These are phyloP conservation scores for Dryobota labecula DNA, from an alignment of 2,888 invertebrate species.

Conservation along the genomic window DNA sequence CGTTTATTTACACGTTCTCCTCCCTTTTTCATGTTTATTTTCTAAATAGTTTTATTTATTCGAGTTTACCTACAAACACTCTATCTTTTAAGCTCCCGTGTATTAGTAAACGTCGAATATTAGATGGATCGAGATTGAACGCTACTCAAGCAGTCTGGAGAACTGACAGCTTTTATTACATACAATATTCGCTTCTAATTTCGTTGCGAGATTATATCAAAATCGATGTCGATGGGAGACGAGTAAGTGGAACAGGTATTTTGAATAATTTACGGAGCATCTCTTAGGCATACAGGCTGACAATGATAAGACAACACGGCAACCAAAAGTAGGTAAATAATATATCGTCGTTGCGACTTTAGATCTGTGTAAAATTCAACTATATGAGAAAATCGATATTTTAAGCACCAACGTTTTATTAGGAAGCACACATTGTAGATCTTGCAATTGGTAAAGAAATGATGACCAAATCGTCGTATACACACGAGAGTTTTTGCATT, in stretches of 20 bases:
- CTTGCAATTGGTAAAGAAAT: too few relatives aligned
- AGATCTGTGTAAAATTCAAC: too few relatives aligned
- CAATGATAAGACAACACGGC: not conserved
- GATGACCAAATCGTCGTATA: too few relatives aligned
- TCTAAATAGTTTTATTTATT: slow-evolving; percentile 12
- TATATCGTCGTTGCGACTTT: too few relatives aligned
- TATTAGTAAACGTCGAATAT: slow-evolving; percentile 54
- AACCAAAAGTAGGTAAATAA: too few relatives aligned
- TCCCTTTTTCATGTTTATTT: not conserved
- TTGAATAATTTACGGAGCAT: not conserved
- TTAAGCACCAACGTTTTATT: too few relatives aligned
- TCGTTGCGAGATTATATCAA: slow-evolving; percentile 35
- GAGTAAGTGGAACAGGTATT: slow-evolving; percentile 9
- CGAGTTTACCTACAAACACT: slow-evolving; percentile 28
- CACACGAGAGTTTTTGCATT: too few relatives aligned
- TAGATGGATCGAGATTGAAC: slow-evolving; percentile 62
- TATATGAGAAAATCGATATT: too few relatives aligned
- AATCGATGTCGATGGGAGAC: slow-evolving; percentile 32
- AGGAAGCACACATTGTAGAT: too few relatives aligned
- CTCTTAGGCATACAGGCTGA: not conserved
- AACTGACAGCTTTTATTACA: slow-evolving; percentile 57
- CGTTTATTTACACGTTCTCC: slow-evolving; percentile 1
- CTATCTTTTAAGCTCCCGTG: slow-evolving; percentile 37
- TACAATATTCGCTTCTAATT: slow-evolving; percentile 56
- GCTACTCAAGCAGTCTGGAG: slow-evolving; percentile 48